Base-by-base conservation (phyloP, 2,888 invertebrate genomes). In the Halictus quadricinctus region DNA sequence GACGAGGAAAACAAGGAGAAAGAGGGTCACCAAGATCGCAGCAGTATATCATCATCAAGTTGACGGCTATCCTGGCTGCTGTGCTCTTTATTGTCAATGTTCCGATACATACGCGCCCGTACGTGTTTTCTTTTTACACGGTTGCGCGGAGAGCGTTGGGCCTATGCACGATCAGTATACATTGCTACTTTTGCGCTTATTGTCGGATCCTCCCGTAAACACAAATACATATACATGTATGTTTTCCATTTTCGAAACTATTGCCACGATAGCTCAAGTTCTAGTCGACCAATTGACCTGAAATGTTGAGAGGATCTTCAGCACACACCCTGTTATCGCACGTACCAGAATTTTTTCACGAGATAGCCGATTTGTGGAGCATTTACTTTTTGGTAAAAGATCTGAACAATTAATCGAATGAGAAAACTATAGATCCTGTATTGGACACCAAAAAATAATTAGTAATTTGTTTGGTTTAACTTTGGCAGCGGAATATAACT, bases 31-130 rank as follows among this genome's bases (percentile, higher is more conserved):
- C 91, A 92, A 93, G 92, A 93, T 93, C 93, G 90, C 91, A 93
- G 91, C 93, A 91, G 93, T 94, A 94, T 93, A 94, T 94, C 93
- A 94, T 94, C 93, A 94, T 94, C 93, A 93, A 93, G 91, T 88
- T 94, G 94, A 93, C 93, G 94, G 91, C 92, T 88, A 80, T 87
- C 87, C 66, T 76, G 87, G 43, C 43, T 70, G 72, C 75, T 81
- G 43, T 66, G 60, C 83, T 69, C 86, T 88, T 83, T 85, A 80
- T 86, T 76, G 81, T 77, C 69, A 72, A 41, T 60, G 50, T 80
- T 50, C 66, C 36, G 72, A 54, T 72, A 72, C 75, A 54, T 69
- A 41, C 66, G 36, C 41, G 66, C 21, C 12, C 36, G 10, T 69
- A 69, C 41, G 41, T 69, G 69, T 69, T 69, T 69, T 69, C 36